phyloP scores from a whole-genome alignment of 2,888 invertebrate species.

The Drosophila koepferae region DNA sequence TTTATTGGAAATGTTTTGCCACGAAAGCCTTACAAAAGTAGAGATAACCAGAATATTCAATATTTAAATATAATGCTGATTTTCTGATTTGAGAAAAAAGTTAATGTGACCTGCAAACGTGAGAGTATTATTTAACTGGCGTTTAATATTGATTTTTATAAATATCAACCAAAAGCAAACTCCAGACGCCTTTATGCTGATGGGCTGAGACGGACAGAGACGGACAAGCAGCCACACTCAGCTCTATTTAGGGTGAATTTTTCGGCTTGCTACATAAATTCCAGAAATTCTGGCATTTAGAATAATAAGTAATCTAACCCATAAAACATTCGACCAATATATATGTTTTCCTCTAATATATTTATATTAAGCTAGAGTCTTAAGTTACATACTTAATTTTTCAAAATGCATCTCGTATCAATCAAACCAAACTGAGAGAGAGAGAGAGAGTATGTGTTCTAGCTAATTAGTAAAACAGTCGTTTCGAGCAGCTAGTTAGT shows the following conservation, averaged over 20 bases:
- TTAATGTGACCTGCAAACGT: neutral
- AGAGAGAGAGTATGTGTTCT: neutral
- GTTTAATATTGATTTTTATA: neutral
- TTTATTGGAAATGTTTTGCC: too few species aligned
- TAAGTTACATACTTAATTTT: neutral
- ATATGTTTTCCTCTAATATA: neutral
- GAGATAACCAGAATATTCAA: neutral
- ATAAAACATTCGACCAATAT: neutral
- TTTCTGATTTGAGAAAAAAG: neutral
- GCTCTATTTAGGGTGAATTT: neutral
- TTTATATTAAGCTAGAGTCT: neutral
- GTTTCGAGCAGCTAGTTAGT: constrained; percentile 20
- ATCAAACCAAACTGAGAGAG: neutral
- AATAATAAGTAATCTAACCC: neutral
- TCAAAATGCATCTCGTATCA: neutral
- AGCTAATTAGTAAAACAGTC: constrained; percentile 10
- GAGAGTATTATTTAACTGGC: neutral
- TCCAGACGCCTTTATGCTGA: neutral
- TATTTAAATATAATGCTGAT: neutral
- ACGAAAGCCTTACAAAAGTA: neutral
- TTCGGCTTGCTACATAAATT: neutral
- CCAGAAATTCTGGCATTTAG: neutral
- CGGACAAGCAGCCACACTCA: neutral
- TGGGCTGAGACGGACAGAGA: neutral
- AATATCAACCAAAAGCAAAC: neutral